Evolutionary conservation across 1,140 invertebrate genomes (phyloP), one percentile per base, ranked within the genome.

Genomic region (Planococcus citri): DNA sequence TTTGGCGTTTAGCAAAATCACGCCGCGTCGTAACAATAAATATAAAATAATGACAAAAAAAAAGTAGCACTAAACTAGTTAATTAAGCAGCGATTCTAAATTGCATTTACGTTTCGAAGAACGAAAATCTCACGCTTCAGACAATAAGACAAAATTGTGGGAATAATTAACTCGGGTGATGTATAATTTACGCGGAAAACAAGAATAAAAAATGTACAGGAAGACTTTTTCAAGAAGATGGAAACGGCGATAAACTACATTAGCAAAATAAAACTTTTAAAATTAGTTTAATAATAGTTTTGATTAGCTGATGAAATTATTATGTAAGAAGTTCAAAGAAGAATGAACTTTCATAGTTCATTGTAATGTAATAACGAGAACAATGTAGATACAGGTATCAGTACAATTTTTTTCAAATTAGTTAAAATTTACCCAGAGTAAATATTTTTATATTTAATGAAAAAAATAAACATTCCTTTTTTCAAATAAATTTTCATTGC

Each of bases 291-390:
- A 51, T 51, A 51, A 51, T 17, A 51, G 41, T 20, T 3, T 17
- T 51, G 12, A 20, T 51, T 51, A 51, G 41, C 41, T 51, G 17
- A 51, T 51, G 41, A 51, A 51, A 51, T 51, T 14, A 20, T 51
- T 51, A 51, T 51, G 41, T 51, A 51, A 51, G 41, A 51, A 51
- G 41, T 51, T 51, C 41, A 51, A 51, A 51, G 41, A 51, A 14
- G 6, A 51, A 51, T 51, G 41, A 51, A 51, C 41, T 51, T 51
- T 51, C 41, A 51, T 17, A n/a, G 41, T 51, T 51, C 41, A 51
- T 17, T 9, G 41, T 51, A 51, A 51, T 17, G 12, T 14, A 51
- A 51, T 37, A 37, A n/a, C n/a, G n/a, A n/a, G n/a, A n/a, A n/a
- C n/a, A n/a, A n/a, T n/a, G n/a, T n/a, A n/a, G n/a, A n/a, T n/a